These are phyloP conservation scores for Decapterus maruadsi DNA, from an alignment of 2,797 vertebrate genomes.

Conservation along the genomic window DNA sequence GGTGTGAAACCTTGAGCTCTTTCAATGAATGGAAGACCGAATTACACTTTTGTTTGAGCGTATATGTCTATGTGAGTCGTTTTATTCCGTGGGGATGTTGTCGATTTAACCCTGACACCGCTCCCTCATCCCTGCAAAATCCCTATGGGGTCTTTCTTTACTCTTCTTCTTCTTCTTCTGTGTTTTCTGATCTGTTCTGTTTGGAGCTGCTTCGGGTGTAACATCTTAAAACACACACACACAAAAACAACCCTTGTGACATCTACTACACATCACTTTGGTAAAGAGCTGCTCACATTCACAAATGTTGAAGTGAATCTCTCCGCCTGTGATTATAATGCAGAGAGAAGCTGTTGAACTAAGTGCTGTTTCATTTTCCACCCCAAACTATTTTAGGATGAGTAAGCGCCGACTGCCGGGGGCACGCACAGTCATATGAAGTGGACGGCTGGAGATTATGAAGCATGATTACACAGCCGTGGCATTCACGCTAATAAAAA, in stretches of 20 bases:
- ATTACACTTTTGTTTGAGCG: constrained; percentile 2
- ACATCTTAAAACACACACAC: background rate
- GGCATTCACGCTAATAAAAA: constrained; percentile 69
- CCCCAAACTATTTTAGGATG: constrained; percentile 51
- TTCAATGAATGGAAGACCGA: background rate
- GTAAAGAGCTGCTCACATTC: constrained; percentile 20
- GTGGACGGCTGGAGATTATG: constrained; percentile 69
- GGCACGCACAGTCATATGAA: constrained; percentile 52
- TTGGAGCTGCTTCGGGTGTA: background rate
- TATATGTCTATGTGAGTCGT: background rate
- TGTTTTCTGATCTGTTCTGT: constrained; percentile 3
- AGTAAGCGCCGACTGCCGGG: constrained; percentile 43
- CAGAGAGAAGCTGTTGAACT: constrained; percentile 43
- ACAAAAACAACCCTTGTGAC: background rate
- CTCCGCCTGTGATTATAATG: constrained; percentile 6
- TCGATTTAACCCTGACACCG: constrained; percentile 17
- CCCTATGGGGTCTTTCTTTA: background rate
- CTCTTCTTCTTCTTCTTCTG: background rate
- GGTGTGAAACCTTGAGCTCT: background rate
- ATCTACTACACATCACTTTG: background rate
- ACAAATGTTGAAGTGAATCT: constrained; percentile 27
- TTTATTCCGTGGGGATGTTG: constrained; percentile 7
- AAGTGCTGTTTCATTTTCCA: constrained; percentile 42
- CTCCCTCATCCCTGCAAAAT: constrained; percentile 4
- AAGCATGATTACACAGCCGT: constrained; percentile 64